phyloP scores from a whole-genome alignment of 2,888 invertebrate genomes.

The Buathra laborator region DNA sequence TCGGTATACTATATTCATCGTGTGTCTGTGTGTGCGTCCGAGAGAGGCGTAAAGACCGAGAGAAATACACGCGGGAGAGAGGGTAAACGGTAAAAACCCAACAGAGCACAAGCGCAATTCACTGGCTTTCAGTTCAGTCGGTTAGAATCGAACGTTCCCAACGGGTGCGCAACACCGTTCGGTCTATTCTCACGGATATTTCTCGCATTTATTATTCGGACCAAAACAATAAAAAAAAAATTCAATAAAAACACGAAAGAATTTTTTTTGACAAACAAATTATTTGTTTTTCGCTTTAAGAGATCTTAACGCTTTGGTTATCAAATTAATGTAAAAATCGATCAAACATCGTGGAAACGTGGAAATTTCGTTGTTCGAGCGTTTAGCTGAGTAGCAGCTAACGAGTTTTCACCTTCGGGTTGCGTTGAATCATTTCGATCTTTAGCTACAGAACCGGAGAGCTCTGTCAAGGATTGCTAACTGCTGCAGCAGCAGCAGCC shows the following conservation, averaged over 20 bases:
- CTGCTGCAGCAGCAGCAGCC: neutral
- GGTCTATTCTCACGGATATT: neutral
- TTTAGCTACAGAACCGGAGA: too few species aligned
- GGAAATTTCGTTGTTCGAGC: neutral
- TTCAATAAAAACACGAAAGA: neutral
- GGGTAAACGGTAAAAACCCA: conserved; percentile 54
- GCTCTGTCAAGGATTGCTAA: neutral
- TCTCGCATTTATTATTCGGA: too few species aligned
- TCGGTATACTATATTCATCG: neutral
- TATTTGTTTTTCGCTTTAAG: too few species aligned
- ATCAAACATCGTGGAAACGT: neutral
- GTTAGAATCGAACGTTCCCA: neutral
- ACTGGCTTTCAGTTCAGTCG: neutral
- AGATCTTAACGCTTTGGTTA: too few species aligned
- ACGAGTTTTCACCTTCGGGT: neutral
- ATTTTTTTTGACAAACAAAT: neutral
- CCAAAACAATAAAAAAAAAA: too few species aligned
- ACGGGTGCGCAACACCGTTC: conserved; percentile 11
- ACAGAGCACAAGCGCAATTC: conserved; percentile 49
- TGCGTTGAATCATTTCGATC: neutral
- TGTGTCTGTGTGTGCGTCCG: neutral
- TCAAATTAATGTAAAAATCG: too few species aligned
- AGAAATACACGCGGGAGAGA: conserved; percentile 29
- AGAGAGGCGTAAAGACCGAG: conserved; percentile 23
- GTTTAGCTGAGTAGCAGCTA: neutral